phyloP scores from a whole-genome alignment of 37 sponge, comb jelly and placozoan species.

The Ianthella basta region DNA sequence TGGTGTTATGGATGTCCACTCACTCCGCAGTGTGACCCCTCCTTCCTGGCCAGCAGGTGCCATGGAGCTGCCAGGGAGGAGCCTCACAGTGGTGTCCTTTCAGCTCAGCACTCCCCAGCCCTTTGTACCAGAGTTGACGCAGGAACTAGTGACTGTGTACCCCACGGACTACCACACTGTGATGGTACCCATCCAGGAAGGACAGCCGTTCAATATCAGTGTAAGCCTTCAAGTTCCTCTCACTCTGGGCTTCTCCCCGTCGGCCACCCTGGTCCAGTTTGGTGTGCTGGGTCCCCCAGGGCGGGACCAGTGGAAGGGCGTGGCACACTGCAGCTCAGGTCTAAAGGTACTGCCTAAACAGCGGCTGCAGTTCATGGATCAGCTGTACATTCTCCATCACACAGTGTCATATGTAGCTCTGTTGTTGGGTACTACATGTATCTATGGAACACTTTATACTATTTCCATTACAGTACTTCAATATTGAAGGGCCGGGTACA shows the following conservation, averaged over 20 bases:
- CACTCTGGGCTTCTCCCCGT: neutral
- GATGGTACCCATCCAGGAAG: neutral
- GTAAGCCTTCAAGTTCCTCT: neutral
- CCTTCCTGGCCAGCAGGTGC: neutral
- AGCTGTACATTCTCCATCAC: too few species aligned
- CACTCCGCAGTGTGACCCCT: neutral
- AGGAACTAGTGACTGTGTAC: neutral
- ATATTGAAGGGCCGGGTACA: too few species aligned
- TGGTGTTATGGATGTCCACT: constrained; percentile 30
- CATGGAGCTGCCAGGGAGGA: neutral
- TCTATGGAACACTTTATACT: too few species aligned
- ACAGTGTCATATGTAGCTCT: too few species aligned
- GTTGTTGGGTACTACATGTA: too few species aligned
- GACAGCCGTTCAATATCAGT: neutral
- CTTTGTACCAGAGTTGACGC: neutral
- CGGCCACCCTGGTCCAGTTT: neutral
- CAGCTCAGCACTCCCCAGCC: neutral
- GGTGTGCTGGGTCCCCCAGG: neutral
- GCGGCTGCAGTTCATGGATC: too few species aligned
- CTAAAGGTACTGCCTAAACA: neutral
- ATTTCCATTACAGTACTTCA: too few species aligned
- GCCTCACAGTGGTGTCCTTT: neutral
- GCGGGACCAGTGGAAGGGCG: neutral
- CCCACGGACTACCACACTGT: neutral
- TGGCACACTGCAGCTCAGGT: neutral